Conservation (phyloP, 2,797 vertebrate genomes). For the Serranus cabrilla region DNA sequence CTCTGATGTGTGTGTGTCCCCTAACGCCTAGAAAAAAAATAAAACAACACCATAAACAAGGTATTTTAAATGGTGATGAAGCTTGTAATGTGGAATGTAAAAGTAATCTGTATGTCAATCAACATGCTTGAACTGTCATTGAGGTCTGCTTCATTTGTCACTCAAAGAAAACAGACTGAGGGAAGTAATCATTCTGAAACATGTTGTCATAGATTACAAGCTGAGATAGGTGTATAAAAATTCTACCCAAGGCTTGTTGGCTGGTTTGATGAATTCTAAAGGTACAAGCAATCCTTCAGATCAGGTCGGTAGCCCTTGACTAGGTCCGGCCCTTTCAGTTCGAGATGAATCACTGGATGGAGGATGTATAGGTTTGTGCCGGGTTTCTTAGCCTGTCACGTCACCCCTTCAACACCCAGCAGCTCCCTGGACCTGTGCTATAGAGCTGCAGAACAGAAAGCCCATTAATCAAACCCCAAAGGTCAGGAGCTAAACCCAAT, state of each 20-base stretch:
- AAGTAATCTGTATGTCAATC: constrained; percentile 35
- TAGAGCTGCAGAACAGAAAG: constrained; percentile 66
- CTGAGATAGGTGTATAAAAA: constrained; percentile 35
- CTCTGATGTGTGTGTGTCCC: constrained; percentile 57
- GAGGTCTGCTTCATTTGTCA: constrained; percentile 22
- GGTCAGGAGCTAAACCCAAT: constrained; percentile 88
- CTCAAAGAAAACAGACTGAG: constrained; percentile 3
- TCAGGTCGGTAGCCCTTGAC: constrained; percentile 56
- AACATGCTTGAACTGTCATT: not conserved
- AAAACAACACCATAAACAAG: constrained; percentile 26
- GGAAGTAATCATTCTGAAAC: constrained; percentile 38
- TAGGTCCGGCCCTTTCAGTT: constrained; percentile 55
- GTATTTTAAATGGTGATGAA: constrained; percentile 22
- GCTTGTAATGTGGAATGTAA: constrained; percentile 1
- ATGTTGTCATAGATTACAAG: constrained; percentile 38
- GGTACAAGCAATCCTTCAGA: constrained; percentile 59
- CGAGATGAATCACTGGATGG: constrained; percentile 70
- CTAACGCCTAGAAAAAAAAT: constrained; percentile 39
- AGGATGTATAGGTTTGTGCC: constrained; percentile 62
- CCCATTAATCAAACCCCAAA: constrained; percentile 87
- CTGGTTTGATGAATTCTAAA: constrained; percentile 55
- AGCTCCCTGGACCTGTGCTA: constrained; percentile 62
- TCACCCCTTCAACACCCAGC: constrained; percentile 63
- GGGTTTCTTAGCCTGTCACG: constrained; percentile 70
- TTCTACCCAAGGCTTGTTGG: constrained; percentile 52